phyloP scores from a whole-genome alignment of 2,888 invertebrate genomes.

The Brenthis ino region DNA sequence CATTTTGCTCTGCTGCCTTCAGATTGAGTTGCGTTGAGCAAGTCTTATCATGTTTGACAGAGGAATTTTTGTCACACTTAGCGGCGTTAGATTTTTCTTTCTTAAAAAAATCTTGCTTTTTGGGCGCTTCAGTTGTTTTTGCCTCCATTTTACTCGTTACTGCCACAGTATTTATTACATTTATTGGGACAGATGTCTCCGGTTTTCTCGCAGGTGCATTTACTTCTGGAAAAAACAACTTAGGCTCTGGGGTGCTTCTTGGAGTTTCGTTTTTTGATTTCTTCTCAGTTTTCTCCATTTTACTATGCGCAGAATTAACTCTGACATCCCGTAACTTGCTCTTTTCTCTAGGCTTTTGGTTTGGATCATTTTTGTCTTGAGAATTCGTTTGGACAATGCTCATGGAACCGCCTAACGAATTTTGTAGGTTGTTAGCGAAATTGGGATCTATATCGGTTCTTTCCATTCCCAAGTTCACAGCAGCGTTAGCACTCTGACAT shows the following conservation, averaged over 20 bases:
- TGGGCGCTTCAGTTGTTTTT: conserved; percentile 68
- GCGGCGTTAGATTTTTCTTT: conserved; percentile 71
- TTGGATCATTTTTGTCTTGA: conserved; percentile 65
- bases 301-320: conserved; percentile 77
- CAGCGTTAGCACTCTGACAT: conserved; percentile 75
- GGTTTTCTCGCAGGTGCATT: conserved; percentile 64
- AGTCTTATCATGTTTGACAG: conserved; percentile 73
- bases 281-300: conserved; percentile 73
- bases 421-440: conserved; percentile 62
- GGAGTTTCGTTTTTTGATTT: conserved; percentile 69
- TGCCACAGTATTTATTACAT: conserved; percentile 70
- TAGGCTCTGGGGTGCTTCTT: conserved; percentile 71
- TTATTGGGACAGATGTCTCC: conserved; percentile 73
- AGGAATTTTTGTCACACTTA: conserved; percentile 66
- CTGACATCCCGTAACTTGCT: conserved; percentile 75
- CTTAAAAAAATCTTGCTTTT: conserved; percentile 80
- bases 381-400: conserved; percentile 58
- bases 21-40: conserved; percentile 64
- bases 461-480: conserved; percentile 68
- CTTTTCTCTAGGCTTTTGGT: conserved; percentile 70
- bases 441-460: conserved; percentile 64
- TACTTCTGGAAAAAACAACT: conserved; percentile 76
- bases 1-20: conserved; percentile 72
- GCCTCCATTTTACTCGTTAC: conserved; percentile 66
- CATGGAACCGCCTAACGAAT: conserved; percentile 63